phyloP scores from a whole-genome alignment of 2,797 vertebrate genomes.

The Sorex maritimensis region DNA sequence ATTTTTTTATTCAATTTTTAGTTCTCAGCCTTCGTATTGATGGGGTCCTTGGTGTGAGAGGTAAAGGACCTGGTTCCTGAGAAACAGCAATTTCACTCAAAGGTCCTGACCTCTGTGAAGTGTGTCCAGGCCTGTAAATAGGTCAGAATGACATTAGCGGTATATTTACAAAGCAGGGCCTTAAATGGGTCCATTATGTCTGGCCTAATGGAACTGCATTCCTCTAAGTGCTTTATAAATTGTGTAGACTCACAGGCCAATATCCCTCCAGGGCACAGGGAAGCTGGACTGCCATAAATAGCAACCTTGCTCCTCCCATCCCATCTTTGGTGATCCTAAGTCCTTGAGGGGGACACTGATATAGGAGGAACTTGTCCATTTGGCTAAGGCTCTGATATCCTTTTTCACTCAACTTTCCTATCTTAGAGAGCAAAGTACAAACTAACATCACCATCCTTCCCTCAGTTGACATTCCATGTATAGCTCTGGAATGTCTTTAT shows the following conservation, averaged over 20 bases:
- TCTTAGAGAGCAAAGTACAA: conserved; percentile 50
- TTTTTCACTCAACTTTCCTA: conserved; percentile 27
- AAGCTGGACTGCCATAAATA: conserved; percentile 71
- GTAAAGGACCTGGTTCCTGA: conserved; percentile 63
- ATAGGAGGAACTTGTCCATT: neutral
- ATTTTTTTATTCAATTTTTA: too few species aligned
- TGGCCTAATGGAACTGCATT: conserved; percentile 76
- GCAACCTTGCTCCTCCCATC: neutral
- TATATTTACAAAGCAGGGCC: conserved; percentile 66
- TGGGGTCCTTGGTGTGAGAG: conserved; percentile 42
- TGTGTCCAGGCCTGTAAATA: conserved; percentile 62
- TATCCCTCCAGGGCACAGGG: conserved; percentile 77
- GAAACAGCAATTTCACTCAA: conserved; percentile 38
- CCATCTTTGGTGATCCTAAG: neutral
- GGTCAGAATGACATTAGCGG: conserved; percentile 70
- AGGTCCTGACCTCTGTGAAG: conserved; percentile 69
- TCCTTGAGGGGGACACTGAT: neutral
- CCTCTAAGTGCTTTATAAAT: conserved; percentile 81
- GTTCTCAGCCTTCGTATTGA: neutral
- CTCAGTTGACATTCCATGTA: neutral
- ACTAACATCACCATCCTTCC: neutral
- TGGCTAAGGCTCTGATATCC: neutral
- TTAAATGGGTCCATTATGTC: conserved; percentile 78
- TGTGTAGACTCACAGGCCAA: conserved; percentile 64
- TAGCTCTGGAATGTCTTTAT: too few species aligned